Evolutionary conservation across 2,888 invertebrate genomes (phyloP), one percentile per base, ranked within the genome.

Genomic region (Diadegma fenestrale): DNA sequence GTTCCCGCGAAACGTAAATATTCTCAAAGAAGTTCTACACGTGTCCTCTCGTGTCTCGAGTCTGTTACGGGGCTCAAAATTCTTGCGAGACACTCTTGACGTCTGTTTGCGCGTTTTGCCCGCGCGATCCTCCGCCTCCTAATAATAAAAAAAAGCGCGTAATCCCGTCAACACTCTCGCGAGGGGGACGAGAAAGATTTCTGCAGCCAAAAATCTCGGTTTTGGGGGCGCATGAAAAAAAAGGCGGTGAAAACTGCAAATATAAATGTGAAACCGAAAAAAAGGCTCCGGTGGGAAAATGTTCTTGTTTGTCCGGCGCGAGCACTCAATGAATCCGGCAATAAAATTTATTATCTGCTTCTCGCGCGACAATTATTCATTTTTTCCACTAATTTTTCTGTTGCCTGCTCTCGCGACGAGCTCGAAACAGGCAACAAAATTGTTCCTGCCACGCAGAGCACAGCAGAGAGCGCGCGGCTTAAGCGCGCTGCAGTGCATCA

Each of bases 21-120:
- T 87, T 87, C 88, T 88, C 86, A 87, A 90, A 91, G 89, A 90
- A 91, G 89, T 61, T 89, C 90, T 92, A 93, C 93, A 92, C 92
- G 91, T 93, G 93, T 92, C 92, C 88, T 91, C 90, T 88, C 92
- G 89, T 91, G 91, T 92, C 92, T 91, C 91, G 80, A 85, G 87
- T 88, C 88, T 89, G 90, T 90, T 89, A 87, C 90, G 90, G 90
- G 82, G 89, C 93, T 92, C 91, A 90, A 91, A 90, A 92, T 92
- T 92, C 91, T 90, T 90, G 14, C 66, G 58, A 66, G 68, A 61
- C 73, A n/a, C 73, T 68, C 14, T 22, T 22, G 26, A 43, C 30
- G 43, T 48, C 61, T 64, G 33, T n/a, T 64, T n/a, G n/a, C n/a
- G n/a, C n/a, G n/a, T n/a, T n/a, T n/a, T n/a, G 1, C 84, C 83